A percentile compares a stretch with the other conserved stretches of the same genome.
These are phyloP conservation scores for Dilophus febrilis DNA, from an alignment of 2,888 invertebrate genomes.

Conservation along the genomic window DNA sequence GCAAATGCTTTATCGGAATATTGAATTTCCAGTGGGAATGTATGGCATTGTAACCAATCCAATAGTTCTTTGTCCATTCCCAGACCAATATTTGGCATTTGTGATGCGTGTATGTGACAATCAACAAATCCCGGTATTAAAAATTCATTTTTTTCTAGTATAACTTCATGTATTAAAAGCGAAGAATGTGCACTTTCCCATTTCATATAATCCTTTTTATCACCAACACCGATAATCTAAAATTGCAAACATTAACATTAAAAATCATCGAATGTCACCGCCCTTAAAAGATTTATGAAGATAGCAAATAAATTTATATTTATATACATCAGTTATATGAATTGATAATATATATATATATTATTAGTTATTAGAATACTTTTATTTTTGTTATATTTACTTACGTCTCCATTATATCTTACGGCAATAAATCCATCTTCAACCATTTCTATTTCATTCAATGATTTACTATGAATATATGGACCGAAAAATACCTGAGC, in stretches of 20 bases:
- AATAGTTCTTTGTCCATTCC: slow-evolving; percentile 64
- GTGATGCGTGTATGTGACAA: slow-evolving; percentile 80
- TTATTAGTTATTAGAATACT: too few species aligned
- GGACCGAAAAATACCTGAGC: slow-evolving; percentile 22
- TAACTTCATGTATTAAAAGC: slow-evolving; percentile 12
- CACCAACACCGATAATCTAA: slow-evolving; percentile 31
- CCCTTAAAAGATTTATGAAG: slow-evolving; percentile 29
- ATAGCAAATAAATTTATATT: too few species aligned
- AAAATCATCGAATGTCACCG: slow-evolving; percentile 16
- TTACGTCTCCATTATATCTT: slow-evolving; percentile 41
- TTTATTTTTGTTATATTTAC: too few species aligned
- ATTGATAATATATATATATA: too few species aligned
- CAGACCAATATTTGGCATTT: slow-evolving; percentile 70
- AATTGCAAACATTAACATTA: slow-evolving; percentile 3
- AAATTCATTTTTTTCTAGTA: slow-evolving; percentile 38
- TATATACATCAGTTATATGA: too few species aligned
- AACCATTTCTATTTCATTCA: slow-evolving; percentile 28
- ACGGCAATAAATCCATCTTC: slow-evolving; percentile 38
- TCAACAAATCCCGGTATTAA: slow-evolving; percentile 79
- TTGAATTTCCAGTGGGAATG: slow-evolving; percentile 64
- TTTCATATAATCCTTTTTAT: slow-evolving; percentile 19
- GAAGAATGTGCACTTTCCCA: slow-evolving; percentile 3
- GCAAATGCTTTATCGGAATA: slow-evolving; percentile 55
- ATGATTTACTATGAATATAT: slow-evolving; percentile 27
- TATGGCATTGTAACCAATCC: slow-evolving; percentile 73